phyloP scores from a whole-genome alignment of 30 jellyfish, hydroid and myxozoan genomes.

The Aurelia sp. region DNA sequence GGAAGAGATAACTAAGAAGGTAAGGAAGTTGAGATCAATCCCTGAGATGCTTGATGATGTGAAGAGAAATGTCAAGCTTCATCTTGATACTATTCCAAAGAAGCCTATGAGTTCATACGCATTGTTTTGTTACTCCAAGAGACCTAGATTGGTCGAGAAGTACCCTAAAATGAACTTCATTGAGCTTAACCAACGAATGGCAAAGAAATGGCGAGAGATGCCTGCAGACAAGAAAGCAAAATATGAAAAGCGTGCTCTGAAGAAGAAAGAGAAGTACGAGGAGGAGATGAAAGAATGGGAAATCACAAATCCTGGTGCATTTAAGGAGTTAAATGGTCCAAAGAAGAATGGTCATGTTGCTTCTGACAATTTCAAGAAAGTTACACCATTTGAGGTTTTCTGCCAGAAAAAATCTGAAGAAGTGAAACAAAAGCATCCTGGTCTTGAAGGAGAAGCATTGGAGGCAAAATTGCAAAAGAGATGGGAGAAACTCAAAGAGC shows the following conservation, averaged over 20 bases:
- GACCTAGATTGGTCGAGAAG: slow-evolving; percentile 15
- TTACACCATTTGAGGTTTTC: slow-evolving; percentile 48
- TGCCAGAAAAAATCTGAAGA: slow-evolving; percentile 32
- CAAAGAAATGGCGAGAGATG: slow-evolving; percentile 67
- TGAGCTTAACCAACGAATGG: slow-evolving; percentile 39
- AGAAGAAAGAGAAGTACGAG: slow-evolving; percentile 29
- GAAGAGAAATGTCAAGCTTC: slow-evolving; percentile 28
- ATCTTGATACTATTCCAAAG: slow-evolving; percentile 34
- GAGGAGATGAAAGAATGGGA: slow-evolving; percentile 42
- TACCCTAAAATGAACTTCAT: slow-evolving; percentile 37
- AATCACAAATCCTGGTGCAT: slow-evolving; percentile 44
- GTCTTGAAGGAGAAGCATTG: slow-evolving; percentile 22
- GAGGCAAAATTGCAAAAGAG: slow-evolving; percentile 33
- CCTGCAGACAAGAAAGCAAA: slow-evolving; percentile 47
- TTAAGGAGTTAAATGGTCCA: slow-evolving; percentile 13
- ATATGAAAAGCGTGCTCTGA: slow-evolving; percentile 39
- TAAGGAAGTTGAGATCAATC: slow-evolving; percentile 51
- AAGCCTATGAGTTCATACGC: slow-evolving; percentile 52
- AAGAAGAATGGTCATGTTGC: not conserved
- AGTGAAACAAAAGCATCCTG: slow-evolving; percentile 50
- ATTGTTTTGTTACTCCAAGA: slow-evolving; percentile 40
- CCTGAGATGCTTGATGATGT: slow-evolving; percentile 63
- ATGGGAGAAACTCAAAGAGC: slow-evolving; percentile 61
- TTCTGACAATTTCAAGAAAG: not conserved
- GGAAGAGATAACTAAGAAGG: slow-evolving; percentile 46